These are phyloP conservation scores for Petrocephalus schoutedeni DNA, from an alignment of 2,797 vertebrate species.

Conservation along the genomic window DNA sequence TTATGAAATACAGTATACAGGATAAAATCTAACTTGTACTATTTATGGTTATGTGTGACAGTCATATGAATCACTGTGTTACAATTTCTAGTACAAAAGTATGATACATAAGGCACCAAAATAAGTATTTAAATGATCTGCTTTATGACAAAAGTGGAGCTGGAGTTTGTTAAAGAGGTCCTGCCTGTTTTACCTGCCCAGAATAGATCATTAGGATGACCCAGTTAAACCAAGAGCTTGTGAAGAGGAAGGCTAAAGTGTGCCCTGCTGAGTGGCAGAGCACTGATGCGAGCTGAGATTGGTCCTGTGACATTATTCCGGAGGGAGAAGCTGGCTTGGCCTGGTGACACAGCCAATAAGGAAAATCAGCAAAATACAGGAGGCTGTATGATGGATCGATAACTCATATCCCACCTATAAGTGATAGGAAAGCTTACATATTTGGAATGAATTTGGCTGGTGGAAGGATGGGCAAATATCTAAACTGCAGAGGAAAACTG, in stretches of 20 bases:
- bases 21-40: neutral
- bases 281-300: neutral
- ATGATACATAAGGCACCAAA: neutral
- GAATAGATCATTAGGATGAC: slow-evolving; percentile 1
- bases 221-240: neutral
- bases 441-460: neutral
- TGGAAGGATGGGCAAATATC: neutral
- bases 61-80: neutral
- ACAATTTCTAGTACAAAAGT: neutral
- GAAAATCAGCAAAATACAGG: neutral
- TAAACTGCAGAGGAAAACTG: neutral
- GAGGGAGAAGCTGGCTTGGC: neutral
- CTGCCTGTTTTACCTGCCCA: neutral
- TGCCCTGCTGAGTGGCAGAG: neutral
- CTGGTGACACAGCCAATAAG: neutral
- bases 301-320: neutral
- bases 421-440: neutral
- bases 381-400: neutral
- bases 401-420: neutral
- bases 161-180: neutral
- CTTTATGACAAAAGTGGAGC: neutral
- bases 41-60: neutral
- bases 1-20: neutral
- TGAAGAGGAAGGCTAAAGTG: neutral
- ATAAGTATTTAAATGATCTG: neutral